Conservation (phyloP, 2,113 vertebrate species). For the Silurus meridionalis region DNA sequence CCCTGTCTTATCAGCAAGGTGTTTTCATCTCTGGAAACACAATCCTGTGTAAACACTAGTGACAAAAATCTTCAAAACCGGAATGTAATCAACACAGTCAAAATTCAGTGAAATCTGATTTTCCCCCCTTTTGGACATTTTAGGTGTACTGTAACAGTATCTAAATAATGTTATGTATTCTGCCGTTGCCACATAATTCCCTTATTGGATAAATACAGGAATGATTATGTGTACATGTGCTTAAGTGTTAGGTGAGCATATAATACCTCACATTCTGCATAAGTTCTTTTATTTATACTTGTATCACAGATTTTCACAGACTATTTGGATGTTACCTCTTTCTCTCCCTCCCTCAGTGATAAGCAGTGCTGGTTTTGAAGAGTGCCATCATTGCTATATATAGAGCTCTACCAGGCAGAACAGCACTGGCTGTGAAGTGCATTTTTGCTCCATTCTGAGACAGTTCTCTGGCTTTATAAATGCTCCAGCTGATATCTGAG, state of each 20-base stretch:
- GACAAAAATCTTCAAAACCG: neutral
- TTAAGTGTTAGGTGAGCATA: neutral
- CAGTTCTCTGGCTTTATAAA: constrained; percentile 11
- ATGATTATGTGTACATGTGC: neutral
- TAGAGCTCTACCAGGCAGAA: constrained; percentile 38
- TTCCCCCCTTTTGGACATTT: neutral
- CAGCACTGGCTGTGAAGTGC: constrained; percentile 34
- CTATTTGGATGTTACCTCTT: constrained; percentile 39
- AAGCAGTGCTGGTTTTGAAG: constrained; percentile 24
- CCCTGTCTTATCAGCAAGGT: neutral
- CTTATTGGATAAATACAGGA: neutral
- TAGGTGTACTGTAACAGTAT: neutral
- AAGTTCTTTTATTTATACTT: constrained; percentile 2
- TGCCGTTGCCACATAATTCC: neutral
- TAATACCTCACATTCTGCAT: neutral
- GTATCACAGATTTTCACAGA: neutral
- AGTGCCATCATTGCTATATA: constrained; percentile 46
- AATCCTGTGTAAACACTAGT: neutral
- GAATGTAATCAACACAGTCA: neutral
- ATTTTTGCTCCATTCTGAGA: constrained; percentile 30
- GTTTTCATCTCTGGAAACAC: neutral
- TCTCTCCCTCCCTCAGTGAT: constrained; percentile 40
- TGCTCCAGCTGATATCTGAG: neutral
- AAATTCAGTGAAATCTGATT: neutral
- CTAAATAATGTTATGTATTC: neutral